These are phyloP conservation scores for Anhinga anhinga DNA, from an alignment of 2,113 vertebrate species.

Conservation along the genomic window DNA sequence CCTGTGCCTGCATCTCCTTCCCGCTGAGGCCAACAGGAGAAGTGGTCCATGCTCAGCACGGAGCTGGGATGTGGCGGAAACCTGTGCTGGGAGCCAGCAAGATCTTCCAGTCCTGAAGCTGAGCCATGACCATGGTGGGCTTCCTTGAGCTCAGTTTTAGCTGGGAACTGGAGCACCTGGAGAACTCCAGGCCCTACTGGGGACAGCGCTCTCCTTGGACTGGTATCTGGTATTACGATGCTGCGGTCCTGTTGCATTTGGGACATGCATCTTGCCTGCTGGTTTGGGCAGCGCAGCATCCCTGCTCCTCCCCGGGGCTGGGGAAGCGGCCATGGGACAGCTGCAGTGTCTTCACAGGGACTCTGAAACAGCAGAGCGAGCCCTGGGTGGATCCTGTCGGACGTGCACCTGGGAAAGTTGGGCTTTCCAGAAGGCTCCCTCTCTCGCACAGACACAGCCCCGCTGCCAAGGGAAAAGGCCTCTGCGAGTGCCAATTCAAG, in stretches of 20 bases:
- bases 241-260: not conserved
- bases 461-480: conserved; percentile 11
- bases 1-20: not conserved
- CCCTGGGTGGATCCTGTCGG: not conserved
- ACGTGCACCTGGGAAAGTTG: not conserved
- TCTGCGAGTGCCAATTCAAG: not conserved
- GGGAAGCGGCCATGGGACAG: not conserved
- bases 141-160: not conserved
- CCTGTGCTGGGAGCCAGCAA: not conserved
- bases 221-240: too few species aligned
- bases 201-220: not conserved
- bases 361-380: not conserved
- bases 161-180: not conserved
- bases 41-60: too few species aligned
- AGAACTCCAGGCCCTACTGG: not conserved
- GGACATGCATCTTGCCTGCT: not conserved
- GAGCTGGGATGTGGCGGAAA: not conserved
- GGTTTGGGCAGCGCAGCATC: not conserved
- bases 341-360: not conserved
- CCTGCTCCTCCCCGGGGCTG: not conserved
- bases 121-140: not conserved
- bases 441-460: not conserved
- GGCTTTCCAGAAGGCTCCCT: not conserved
- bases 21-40: fast-evolving
- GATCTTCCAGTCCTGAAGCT: not conserved